These are phyloP conservation scores for Margarornis squamiger DNA, from an alignment of 2,797 vertebrate species.

Conservation along the genomic window DNA sequence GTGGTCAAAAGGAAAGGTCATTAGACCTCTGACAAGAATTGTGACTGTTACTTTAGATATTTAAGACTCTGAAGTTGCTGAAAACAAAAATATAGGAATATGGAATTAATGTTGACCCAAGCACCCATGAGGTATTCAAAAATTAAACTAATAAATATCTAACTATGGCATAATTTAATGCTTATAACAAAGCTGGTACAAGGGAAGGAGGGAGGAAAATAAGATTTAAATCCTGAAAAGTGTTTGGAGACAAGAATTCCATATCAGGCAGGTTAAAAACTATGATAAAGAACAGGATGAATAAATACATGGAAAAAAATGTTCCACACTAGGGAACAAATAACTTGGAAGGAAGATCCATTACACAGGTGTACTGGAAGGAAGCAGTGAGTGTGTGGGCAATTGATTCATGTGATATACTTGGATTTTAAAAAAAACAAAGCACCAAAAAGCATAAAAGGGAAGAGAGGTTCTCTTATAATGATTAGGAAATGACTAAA, in stretches of 20 bases:
- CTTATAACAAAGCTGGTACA: not conserved
- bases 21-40: not conserved
- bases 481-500: not conserved
- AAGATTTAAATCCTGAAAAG: not conserved
- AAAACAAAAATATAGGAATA: not conserved
- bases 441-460: not conserved
- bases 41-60: not conserved
- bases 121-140: not conserved
- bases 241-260: not conserved
- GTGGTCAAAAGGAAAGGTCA: not conserved
- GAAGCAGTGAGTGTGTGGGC: not conserved
- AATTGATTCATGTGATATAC: not conserved
- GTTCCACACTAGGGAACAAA: not conserved
- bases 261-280: not conserved
- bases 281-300: not conserved
- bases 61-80: not conserved
- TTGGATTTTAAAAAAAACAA: not conserved
- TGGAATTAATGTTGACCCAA: not conserved
- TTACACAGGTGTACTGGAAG: not conserved
- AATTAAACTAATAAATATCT: not conserved
- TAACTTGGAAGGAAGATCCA: not conserved
- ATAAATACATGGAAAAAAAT: not conserved
- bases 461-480: not conserved
- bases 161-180: not conserved
- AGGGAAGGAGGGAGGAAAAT: not conserved